These are phyloP conservation scores for Apogon talboti DNA, from an alignment of 2,797 vertebrate species.

Conservation along the genomic window DNA sequence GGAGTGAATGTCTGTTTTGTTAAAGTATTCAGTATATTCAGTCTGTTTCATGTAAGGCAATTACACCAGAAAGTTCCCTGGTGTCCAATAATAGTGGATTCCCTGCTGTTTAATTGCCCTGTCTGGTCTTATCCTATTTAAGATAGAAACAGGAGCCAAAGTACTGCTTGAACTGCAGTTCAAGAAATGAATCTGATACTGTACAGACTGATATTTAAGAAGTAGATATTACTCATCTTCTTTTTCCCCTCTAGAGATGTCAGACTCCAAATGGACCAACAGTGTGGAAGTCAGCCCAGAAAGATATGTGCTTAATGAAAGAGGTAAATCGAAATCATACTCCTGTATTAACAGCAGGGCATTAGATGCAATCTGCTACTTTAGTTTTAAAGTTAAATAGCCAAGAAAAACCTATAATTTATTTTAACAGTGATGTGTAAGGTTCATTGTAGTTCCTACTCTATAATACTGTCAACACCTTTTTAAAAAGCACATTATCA, in stretches of 20 bases:
- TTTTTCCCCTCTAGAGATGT: constrained; percentile 63
- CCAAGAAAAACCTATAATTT: neutral
- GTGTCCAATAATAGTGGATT: constrained; percentile 15
- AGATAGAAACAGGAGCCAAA: constrained; percentile 17
- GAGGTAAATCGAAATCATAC: constrained; percentile 59
- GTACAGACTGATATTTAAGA: constrained; percentile 24
- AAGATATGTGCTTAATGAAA: constrained; percentile 56
- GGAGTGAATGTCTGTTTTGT: neutral
- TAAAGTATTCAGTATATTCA: neutral
- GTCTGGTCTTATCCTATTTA: constrained; percentile 48
- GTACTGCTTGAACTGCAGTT: constrained; percentile 11
- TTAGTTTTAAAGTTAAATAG: neutral
- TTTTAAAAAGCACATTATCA: neutral
- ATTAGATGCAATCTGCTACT: neutral
- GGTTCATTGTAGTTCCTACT: neutral
- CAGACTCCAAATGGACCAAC: constrained; percentile 55
- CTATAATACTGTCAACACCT: neutral
- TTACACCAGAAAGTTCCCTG: neutral
- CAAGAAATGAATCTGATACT: constrained; percentile 5
- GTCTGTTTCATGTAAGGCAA: constrained; percentile 5
- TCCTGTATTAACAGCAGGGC: neutral
- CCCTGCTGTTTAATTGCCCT: constrained; percentile 36
- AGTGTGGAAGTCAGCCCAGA: constrained; percentile 34
- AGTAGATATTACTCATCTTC: constrained; percentile 8
- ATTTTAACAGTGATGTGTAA: neutral